Evolutionary conservation across 1,140 invertebrate genomes (phyloP), one percentile per base, ranked within the genome.

Genomic region (Mylabris phalerata): DNA sequence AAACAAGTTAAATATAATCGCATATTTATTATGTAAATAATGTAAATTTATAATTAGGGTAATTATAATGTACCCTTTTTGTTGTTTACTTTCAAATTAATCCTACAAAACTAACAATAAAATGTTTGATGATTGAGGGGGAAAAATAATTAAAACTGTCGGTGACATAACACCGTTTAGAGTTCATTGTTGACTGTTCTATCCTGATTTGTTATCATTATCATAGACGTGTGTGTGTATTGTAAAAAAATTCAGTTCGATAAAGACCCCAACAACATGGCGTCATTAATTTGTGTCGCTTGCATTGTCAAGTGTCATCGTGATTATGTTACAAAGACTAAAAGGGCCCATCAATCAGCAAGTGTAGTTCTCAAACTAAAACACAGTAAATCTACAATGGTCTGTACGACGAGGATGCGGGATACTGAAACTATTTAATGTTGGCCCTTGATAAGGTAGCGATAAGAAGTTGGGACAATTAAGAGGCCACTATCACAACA

Each of bases 301-400:
- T 49, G 60, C 63, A 65, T 62, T 62, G 63, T 62, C 60, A 57
- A 61, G 57, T 62, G 63, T 62, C 63, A 65, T 65, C 63, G 57
- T 62, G 63, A 65, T 65, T 65, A 65, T 62, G 60, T 65, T 52
- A 55, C 42, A 19, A 41, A 44, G 56, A 55, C 48, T 59, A 55
- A 62, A 62, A 57, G 50, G 59, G 48, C 48, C 55, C 60, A 65
- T 65, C 60, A 62, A 65, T 65, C 63, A 65, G 45, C 45, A 26
- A 46, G 19, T 32, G 32, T 32, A 32, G 32, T 5, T 7, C 43
- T 26, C 44, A 11, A 44, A 41, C 55, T 57, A 10, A 3, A 50
- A 47, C 50, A 40, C 38, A 13, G 39, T 5, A 40, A 11, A 11
- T 51, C 32, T 13, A 27, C 27, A 57, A 39, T 39, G 40, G 32